Evolutionary conservation across 2,888 invertebrate species (phyloP).

Genomic region (Tetanocera ferruginea): DNA sequence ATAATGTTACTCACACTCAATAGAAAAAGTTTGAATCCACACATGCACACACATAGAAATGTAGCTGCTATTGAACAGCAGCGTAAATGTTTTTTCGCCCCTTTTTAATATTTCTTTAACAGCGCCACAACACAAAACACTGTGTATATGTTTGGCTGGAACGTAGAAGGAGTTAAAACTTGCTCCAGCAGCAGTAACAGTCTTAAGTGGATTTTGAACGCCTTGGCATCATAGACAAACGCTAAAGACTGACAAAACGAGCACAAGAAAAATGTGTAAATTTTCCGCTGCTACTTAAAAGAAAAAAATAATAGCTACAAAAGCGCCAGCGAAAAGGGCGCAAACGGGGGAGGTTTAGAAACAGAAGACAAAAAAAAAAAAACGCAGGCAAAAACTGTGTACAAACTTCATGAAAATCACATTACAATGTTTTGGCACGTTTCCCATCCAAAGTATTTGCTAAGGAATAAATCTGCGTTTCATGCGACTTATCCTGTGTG

Average conservation of each 20-base stretch:
- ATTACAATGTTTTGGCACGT: constrained; percentile 46
- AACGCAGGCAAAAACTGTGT: neutral
- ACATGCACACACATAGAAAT: neutral
- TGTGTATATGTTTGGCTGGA: neutral
- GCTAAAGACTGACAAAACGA: neutral
- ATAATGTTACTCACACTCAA: constrained; percentile 12
- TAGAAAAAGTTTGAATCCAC: constrained; percentile 4
- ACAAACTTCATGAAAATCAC: constrained; percentile 45
- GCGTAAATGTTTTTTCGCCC: constrained; percentile 8
- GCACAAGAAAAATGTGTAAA: neutral
- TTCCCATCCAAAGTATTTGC: constrained; percentile 42
- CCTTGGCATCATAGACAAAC: neutral
- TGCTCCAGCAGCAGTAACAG: neutral
- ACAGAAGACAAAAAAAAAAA: no score
- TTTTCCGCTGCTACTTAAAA: neutral
- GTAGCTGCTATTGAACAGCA: constrained; percentile 27
- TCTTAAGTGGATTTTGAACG: constrained; percentile 41
- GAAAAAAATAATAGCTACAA: neutral
- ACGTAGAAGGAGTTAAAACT: neutral
- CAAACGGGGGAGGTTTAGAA: neutral
- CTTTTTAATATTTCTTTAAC: neutral
- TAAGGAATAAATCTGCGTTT: constrained; percentile 39
- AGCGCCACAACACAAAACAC: neutral
- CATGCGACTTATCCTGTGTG: neutral
- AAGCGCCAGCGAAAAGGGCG: neutral